A percentile compares a stretch with the other conserved stretches of the same genome.
Evolutionary conservation across 2,797 vertebrate species (phyloP).

Genomic region (Sciurus carolinensis): DNA sequence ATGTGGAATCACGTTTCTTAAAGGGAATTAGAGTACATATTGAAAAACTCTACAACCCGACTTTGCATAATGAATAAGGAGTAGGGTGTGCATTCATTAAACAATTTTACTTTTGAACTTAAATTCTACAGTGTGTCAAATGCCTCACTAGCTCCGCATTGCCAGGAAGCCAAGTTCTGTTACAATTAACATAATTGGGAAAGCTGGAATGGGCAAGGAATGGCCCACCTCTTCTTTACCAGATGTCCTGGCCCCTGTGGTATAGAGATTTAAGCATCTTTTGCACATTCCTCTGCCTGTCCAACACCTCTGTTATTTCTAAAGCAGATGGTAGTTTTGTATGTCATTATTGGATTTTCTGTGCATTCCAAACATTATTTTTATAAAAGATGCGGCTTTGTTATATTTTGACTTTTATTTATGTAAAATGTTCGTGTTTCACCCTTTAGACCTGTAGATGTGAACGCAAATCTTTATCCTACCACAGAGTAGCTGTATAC

Average conservation of each 20-base stretch:
- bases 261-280: conserved; percentile 56
- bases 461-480: conserved; percentile 57
- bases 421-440: background rate
- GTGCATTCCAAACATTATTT: background rate
- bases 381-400: conserved; percentile 2
- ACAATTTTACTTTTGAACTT: conserved; percentile 88
- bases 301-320: conserved; percentile 54
- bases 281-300: background rate
- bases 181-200: conserved; percentile 84
- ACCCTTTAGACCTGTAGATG: background rate
- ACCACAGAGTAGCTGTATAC: background rate
- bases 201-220: conserved; percentile 63
- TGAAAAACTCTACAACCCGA: conserved; percentile 83
- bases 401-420: conserved; percentile 62
- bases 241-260: conserved; percentile 57
- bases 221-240: conserved; percentile 66
- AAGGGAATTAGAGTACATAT: conserved; percentile 86
- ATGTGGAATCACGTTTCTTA: conserved; percentile 87
- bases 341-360: conserved; percentile 31
- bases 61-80: conserved; percentile 87
- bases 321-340: conserved; percentile 43
- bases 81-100: conserved; percentile 88
- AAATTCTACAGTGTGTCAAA: conserved; percentile 84
- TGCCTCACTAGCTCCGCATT: conserved; percentile 77
- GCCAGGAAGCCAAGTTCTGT: conserved; percentile 79